Base-by-base conservation (phyloP, 2,113 vertebrate genomes). In the Seriola dumerili region DNA sequence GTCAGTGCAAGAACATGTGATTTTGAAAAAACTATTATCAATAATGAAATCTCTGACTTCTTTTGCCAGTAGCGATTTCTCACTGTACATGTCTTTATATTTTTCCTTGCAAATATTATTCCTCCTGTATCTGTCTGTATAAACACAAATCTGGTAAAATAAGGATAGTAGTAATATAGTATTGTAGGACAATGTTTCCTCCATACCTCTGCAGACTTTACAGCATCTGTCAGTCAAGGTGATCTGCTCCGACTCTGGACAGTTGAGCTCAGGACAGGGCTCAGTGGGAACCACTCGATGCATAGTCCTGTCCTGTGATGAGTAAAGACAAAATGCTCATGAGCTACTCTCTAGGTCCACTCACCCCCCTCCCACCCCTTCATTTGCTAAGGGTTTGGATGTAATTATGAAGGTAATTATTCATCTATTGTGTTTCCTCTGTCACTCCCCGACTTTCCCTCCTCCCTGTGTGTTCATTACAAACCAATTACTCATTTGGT, bases 201-300 rank as follows among this genome's bases (percentile, higher is more conserved):
- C 6, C 84, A 84, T 96, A 99, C 98, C 98, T 98, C 96, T 97
- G 94, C 98, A 99, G 79, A 99, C 95, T 95, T 96, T 97, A 94
- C 98, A 99, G 94, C 98, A 99, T 88, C 97, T 96, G 92, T 97
- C 96, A 81, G 93, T 95, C 87, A 99, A 89, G 32, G 96, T 92
- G 59, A 99, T 95, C 95, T 97, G 97, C 42, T 98, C 96, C 3
- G 97, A 96, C 78, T 97, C 96, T 0, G 96, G 94, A 86, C 98
- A 99, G 83, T 90, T 96, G 89, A 97, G 95, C 74, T 91, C 66
- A 3, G 96, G 91, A 81, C 98, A 99, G 11, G 89, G 94, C 8
- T 92, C 85, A 1, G 89, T 81, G 90, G 92, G 96, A 16, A 94
- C 92, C 70, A 96, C 89, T 81, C 96, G 96, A 66, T 96, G 97